Evolutionary conservation across 2,797 vertebrate species (phyloP), one percentile per base, ranked within the genome.

Genomic region (Hypotaenidia okinawae): DNA sequence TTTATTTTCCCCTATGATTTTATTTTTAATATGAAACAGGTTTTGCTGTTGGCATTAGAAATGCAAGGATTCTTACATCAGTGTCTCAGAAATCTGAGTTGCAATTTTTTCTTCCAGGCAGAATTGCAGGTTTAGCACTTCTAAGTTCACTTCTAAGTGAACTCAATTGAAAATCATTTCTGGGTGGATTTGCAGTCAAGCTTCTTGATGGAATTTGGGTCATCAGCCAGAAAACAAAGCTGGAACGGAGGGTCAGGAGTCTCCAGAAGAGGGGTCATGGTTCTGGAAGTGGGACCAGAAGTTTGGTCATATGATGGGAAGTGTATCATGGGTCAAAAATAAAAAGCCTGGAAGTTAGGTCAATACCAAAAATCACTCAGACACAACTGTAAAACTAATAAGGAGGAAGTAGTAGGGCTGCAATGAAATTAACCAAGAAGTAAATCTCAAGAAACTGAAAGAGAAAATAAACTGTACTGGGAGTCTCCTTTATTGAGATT

Each of bases 231-330:
- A 55, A 89, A 90, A 87, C 17, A 64, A 89, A 62, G n/a, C 45
- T 6, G 13, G 63, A 92, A 39, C 2, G 2, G 63, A 73, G 55
- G 33, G 64, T 87, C 82, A 49, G 82, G 81, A 94, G 19, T 21
- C 51, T 92, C 41, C 2, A 6, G 84, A 73, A 59, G 47, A 63
- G 30, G 32, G 23, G 12, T 75, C 17, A 0, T 12, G 58, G 37
- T 11, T 45, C 43, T 94, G 91, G 55, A 83, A 89, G 49, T 30
- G 32, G 45, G 75, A 77, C 33, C 64, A 83, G 84, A 85, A 91
- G 9, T 21, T 23, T 70, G 39, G 17, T 19, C 32, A 9, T 21
- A 24, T 2, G 3, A 6, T 66, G 72, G 70, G 63, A 90, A 90
- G 32, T 39, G 13, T 57, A 13, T 76, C 27, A 4, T 35, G 30